Evolutionary conservation across 1,140 invertebrate genomes (phyloP).

Genomic region (Drosophila sturtevanti): DNA sequence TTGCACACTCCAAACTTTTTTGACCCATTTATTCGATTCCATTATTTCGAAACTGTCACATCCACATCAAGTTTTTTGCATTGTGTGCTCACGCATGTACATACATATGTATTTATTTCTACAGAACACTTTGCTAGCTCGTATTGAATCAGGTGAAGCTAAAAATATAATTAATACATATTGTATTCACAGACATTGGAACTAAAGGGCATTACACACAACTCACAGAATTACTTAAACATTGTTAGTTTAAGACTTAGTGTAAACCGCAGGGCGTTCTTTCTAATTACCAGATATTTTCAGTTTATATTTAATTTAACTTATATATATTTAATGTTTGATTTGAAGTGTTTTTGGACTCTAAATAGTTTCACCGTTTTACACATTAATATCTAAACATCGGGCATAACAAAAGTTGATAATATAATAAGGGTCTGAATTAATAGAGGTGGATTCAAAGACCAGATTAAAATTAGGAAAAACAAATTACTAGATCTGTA

Average conservation of each 20-base stretch:
- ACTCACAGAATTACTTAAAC: slow-evolving; percentile 36
- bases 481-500: no score
- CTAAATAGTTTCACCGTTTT: neutral
- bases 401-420: neutral
- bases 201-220: neutral
- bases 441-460: no score
- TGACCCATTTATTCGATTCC: slow-evolving; percentile 23
- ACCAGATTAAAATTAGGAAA: no score
- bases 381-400: neutral
- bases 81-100: slow-evolving; percentile 14
- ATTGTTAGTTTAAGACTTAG: slow-evolving; percentile 39
- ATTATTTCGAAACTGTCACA: slow-evolving; percentile 10
- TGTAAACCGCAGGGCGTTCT: slow-evolving; percentile 16
- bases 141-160: slow-evolving; percentile 43
- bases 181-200: neutral
- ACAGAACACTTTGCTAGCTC: neutral
- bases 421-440: no score
- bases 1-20: neutral
- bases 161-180: neutral
- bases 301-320: no score
- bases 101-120: neutral
- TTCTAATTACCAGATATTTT: neutral
- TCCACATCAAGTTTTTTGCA: slow-evolving; percentile 8
- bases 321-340: no score
- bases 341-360: neutral